These are phyloP conservation scores for Triops cancriformis DNA, from an alignment of 1,140 invertebrate species.

Conservation along the genomic window DNA sequence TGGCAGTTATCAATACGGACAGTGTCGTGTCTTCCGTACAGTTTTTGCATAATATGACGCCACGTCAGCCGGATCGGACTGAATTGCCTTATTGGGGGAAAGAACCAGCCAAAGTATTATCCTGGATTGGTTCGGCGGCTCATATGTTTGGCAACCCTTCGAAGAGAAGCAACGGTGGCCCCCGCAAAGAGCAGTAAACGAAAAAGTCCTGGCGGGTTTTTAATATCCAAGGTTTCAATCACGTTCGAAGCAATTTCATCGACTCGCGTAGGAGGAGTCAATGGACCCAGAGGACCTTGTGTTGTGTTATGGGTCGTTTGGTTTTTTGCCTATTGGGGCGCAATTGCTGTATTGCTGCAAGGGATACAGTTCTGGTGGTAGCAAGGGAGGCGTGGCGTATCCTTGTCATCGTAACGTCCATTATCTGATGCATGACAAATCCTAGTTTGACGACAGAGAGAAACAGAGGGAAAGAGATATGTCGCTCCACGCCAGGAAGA, in stretches of 20 bases:
- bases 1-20: not conserved
- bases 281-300: too few species aligned
- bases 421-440: conserved; percentile 1
- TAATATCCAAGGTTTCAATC: too few species aligned
- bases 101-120: too few species aligned
- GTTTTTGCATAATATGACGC: not conserved
- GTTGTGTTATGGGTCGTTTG: not conserved
- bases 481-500: too few species aligned
- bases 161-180: too few species aligned
- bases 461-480: not conserved
- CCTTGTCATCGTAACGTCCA: not conserved
- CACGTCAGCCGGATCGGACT: not conserved
- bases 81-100: not conserved
- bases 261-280: too few species aligned
- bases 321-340: not conserved
- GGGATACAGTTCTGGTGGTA: not conserved
- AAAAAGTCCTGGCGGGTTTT: too few species aligned
- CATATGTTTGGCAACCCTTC: too few species aligned
- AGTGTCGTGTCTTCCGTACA: not conserved
- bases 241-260: too few species aligned
- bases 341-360: not conserved
- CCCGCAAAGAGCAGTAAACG: too few species aligned
- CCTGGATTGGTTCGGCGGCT: too few species aligned
- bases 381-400: not conserved
- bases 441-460: not conserved